These are phyloP conservation scores for Diplosoma virens DNA, from an alignment of 23 tunicate species.

Conservation along the genomic window DNA sequence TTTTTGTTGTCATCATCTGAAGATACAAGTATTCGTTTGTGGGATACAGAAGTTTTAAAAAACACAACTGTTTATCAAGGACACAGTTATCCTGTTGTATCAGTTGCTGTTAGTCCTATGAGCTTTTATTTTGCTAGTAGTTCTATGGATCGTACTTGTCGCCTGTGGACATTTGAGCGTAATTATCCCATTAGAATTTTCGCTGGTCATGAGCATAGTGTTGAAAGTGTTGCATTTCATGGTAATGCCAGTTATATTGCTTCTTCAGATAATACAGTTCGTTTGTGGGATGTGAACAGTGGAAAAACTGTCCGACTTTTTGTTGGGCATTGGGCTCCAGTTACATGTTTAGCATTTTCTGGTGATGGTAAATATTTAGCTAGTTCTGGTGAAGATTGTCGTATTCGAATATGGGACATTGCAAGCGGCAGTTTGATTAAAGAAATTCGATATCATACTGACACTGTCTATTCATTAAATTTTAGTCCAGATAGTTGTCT, in stretches of 20 bases:
- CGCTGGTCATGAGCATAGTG: constrained; percentile 76
- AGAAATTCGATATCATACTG: constrained; percentile 73
- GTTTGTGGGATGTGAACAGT: constrained; percentile 75
- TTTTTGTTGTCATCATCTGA: constrained; percentile 66
- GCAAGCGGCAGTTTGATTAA: constrained; percentile 60
- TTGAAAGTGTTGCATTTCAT: constrained; percentile 73
- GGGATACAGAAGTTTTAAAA: constrained; percentile 41
- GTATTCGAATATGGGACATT: constrained; percentile 80
- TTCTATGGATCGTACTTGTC: constrained; percentile 66
- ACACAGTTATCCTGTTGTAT: constrained; percentile 67
- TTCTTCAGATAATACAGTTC: constrained; percentile 52
- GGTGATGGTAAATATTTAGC: constrained; percentile 70
- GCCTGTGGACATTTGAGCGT: constrained; percentile 65
- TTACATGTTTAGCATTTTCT: constrained; percentile 59
- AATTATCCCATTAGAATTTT: constrained; percentile 64
- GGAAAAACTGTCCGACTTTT: constrained; percentile 84
- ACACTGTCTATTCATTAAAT: constrained; percentile 58
- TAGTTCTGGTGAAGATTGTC: constrained; percentile 71
- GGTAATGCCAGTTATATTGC: constrained; percentile 65
- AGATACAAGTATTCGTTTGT: constrained; percentile 78
- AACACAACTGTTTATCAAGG: constrained; percentile 72
- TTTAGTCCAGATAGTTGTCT: constrained; percentile 66
- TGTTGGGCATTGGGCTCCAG: constrained; percentile 86
- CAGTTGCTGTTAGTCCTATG: constrained; percentile 38
- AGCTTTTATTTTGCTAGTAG: constrained; percentile 79